phyloP scores from a whole-genome alignment of 1,140 invertebrate species.

The Cyclargus thomasi region DNA sequence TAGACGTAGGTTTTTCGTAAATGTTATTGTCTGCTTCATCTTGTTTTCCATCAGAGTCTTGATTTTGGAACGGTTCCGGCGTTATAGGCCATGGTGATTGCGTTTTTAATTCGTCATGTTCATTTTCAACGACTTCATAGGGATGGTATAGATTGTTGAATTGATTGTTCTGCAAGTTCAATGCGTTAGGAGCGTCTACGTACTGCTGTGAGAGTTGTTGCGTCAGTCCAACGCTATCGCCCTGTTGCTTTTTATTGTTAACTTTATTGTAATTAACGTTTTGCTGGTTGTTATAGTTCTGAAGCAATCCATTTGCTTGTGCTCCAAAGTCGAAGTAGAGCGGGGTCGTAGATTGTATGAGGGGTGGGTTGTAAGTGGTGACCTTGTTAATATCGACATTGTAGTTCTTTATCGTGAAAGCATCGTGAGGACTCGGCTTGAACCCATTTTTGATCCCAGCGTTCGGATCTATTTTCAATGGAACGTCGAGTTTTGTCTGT shows the following conservation, averaged over 20 bases:
- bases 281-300: constrained; percentile 45
- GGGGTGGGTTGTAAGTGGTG: constrained; percentile 62
- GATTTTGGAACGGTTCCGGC: constrained; percentile 38
- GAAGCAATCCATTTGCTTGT: constrained; percentile 32
- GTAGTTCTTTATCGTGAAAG: constrained; percentile 49
- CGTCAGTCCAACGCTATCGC: constrained; percentile 50
- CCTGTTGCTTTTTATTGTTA: constrained; percentile 48
- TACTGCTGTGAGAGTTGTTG: constrained; percentile 56
- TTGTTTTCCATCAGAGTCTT: constrained; percentile 39
- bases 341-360: constrained; percentile 48
- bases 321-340: constrained; percentile 39
- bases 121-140: constrained; percentile 69
- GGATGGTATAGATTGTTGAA: constrained; percentile 40
- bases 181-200: constrained; percentile 37
- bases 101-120: constrained; percentile 45
- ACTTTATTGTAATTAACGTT: constrained; percentile 42
- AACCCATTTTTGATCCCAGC: constrained; percentile 49
- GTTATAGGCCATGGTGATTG: constrained; percentile 44
- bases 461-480: constrained; percentile 61
- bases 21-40: constrained; percentile 35
- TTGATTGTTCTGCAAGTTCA: constrained; percentile 34
- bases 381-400: constrained; percentile 50
- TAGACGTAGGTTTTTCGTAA: constrained; percentile 36
- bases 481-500: constrained; percentile 43
- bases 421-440: constrained; percentile 69